Evolutionary conservation across 1,140 invertebrate species (phyloP).

Genomic region (Battus philenor): DNA sequence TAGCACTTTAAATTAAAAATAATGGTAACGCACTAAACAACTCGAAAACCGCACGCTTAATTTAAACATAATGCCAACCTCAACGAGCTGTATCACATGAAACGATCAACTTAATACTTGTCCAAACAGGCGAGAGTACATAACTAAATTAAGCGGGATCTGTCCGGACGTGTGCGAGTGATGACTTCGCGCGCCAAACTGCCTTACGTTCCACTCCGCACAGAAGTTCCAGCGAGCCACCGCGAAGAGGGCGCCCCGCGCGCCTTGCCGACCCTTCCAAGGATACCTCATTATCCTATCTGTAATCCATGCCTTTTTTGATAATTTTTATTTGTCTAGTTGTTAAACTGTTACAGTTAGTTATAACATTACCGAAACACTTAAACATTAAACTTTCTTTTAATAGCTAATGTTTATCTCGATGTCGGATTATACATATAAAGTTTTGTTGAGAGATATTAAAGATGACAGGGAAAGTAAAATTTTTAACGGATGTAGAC

Average conservation of each 20-base stretch:
- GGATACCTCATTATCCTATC: slow-evolving; percentile 72
- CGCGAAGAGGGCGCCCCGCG: slow-evolving; percentile 52
- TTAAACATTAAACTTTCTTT: too few species aligned
- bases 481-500: too few species aligned
- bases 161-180: slow-evolving; percentile 27
- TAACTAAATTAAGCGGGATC: slow-evolving; percentile 28
- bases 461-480: too few species aligned
- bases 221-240: slow-evolving; percentile 45
- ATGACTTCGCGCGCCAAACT: slow-evolving; percentile 63
- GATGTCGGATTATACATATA: too few species aligned
- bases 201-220: slow-evolving; percentile 33
- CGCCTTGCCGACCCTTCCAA: slow-evolving; percentile 49
- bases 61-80: slow-evolving; percentile 67
- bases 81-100: slow-evolving; percentile 65
- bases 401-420: too few species aligned
- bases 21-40: slow-evolving; percentile 46
- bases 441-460: too few species aligned
- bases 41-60: slow-evolving; percentile 62
- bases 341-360: slow-evolving; percentile 17
- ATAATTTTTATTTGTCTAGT: slow-evolving; percentile 61
- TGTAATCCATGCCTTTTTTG: slow-evolving; percentile 64
- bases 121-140: slow-evolving; percentile 55
- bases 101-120: slow-evolving; percentile 74
- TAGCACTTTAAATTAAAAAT: slow-evolving; percentile 42
- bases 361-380: too few species aligned